Conservation (phyloP, 1,140 invertebrate genomes). For the Parasteatoda tepidariorum region DNA sequence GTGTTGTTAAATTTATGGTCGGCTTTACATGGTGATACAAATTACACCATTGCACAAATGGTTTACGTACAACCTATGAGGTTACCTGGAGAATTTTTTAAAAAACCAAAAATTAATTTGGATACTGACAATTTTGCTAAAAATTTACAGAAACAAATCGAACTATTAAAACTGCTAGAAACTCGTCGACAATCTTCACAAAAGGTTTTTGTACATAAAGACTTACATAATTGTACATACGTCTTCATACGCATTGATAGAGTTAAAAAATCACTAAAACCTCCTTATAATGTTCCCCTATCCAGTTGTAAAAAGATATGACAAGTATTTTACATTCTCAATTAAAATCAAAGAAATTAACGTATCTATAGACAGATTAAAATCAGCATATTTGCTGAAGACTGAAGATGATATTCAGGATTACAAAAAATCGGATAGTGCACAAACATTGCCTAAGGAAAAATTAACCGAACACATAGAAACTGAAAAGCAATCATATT, state of each 20-base stretch:
- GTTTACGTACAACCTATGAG: conserved; percentile 4
- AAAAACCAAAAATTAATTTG: background rate
- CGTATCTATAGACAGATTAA: background rate
- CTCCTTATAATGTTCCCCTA: background rate
- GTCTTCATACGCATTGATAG: background rate
- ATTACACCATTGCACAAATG: background rate
- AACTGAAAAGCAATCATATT: no score
- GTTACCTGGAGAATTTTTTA: conserved; percentile 13
- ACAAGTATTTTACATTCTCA: background rate
- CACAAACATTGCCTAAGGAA: no score
- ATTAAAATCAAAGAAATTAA: conserved; percentile 2
- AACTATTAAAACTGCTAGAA: background rate
- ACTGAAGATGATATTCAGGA: no score
- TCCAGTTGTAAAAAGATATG: background rate
- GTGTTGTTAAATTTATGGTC: background rate
- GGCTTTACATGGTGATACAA: background rate
- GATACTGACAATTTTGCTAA: background rate
- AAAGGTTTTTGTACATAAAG: background rate
- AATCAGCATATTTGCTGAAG: no score
- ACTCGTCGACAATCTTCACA: background rate
- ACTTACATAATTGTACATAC: background rate
- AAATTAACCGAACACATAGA: no score
- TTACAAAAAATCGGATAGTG: no score
- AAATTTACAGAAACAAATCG: conserved; percentile 7
- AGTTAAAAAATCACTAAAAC: background rate